Conservation (phyloP, 1,140 invertebrate genomes). For the Amphibalanus amphitrite region DNA sequence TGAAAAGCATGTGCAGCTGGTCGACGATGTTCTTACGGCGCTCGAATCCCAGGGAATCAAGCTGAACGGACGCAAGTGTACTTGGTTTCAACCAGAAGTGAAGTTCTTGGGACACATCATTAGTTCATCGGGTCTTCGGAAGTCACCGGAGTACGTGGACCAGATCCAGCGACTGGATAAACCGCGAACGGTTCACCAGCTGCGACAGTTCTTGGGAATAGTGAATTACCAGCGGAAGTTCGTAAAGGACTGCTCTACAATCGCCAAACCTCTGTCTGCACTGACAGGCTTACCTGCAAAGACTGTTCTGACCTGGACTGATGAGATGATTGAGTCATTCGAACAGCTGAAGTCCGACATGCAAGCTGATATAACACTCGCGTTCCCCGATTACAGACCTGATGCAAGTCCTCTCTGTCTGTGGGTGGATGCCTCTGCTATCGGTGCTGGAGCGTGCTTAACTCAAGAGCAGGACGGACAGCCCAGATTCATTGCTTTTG, state of each 20-base stretch:
- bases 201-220: background rate
- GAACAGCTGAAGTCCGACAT: background rate
- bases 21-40: too few relatives aligned
- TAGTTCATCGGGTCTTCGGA: too few relatives aligned
- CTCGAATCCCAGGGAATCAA: too few relatives aligned
- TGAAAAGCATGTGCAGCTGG: too few relatives aligned
- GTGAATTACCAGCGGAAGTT: background rate
- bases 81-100: too few relatives aligned
- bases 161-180: too few relatives aligned
- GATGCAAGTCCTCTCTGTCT: background rate
- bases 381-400: slow-evolving; percentile 4
- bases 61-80: too few relatives aligned
- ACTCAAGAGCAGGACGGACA: background rate
- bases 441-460: slow-evolving; percentile 7
- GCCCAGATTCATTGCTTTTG: slow-evolving; percentile 1
- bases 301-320: background rate
- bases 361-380: background rate
- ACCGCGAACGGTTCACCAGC: too few relatives aligned
- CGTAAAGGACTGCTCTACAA: background rate
- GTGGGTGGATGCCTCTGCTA: slow-evolving; percentile 6
- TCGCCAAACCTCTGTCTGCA: background rate
- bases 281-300: background rate
- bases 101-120: too few relatives aligned
- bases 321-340: too few relatives aligned
- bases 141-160: too few relatives aligned